These are phyloP conservation scores for Clarias platycephalus DNA, from an alignment of 2,797 vertebrate genomes.

Conservation along the genomic window DNA sequence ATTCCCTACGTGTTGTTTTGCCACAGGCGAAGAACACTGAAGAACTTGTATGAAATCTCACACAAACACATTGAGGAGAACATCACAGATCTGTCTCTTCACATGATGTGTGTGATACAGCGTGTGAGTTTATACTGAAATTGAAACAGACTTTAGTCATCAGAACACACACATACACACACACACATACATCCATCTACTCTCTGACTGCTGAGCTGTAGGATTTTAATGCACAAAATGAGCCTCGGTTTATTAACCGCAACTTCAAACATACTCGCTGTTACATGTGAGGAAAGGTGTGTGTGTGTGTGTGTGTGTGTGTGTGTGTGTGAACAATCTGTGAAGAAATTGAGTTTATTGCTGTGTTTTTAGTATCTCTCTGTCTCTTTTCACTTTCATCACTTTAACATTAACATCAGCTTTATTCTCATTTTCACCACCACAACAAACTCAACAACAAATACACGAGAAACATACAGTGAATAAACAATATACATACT, in stretches of 20 bases:
- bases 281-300: slow-evolving; percentile 16
- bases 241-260: slow-evolving; percentile 44
- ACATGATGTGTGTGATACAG: slow-evolving; percentile 34
- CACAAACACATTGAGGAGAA: slow-evolving; percentile 29
- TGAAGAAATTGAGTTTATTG: slow-evolving; percentile 17
- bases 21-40: slow-evolving; percentile 70
- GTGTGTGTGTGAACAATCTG: slow-evolving; percentile 20
- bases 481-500: background rate
- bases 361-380: slow-evolving; percentile 1
- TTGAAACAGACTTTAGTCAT: slow-evolving; percentile 43
- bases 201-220: slow-evolving; percentile 45
- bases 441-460: background rate
- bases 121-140: slow-evolving; percentile 29
- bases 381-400: slow-evolving; percentile 14
- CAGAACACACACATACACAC: slow-evolving; percentile 44
- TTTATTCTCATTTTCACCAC: slow-evolving; percentile 10
- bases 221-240: slow-evolving; percentile 53
- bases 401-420: background rate
- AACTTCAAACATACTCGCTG: slow-evolving; percentile 18
- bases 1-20: slow-evolving; percentile 70
- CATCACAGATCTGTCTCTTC: slow-evolving; percentile 23
- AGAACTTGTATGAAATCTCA: slow-evolving; percentile 64
- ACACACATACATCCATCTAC: slow-evolving; percentile 23
- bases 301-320: slow-evolving; percentile 30
- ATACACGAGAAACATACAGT: background rate